A percentile compares a stretch with the other conserved stretches of the same genome.
These are phyloP conservation scores for Buceros bicornis DNA, from an alignment of 2,797 vertebrate genomes.

Conservation along the genomic window DNA sequence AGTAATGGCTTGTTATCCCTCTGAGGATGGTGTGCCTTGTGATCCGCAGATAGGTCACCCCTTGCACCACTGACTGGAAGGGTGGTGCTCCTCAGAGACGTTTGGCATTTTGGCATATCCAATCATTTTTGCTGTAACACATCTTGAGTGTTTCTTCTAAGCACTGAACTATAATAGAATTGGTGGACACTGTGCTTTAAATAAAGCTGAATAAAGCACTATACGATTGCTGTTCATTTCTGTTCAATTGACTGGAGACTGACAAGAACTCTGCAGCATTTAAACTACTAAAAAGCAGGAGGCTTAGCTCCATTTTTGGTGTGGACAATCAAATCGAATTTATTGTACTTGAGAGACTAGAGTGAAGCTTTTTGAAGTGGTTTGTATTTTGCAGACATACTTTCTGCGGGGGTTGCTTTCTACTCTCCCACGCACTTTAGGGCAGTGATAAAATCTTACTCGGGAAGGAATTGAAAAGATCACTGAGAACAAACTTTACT, in stretches of 20 bases:
- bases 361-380: neutral
- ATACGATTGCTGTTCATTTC: neutral
- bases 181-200: conserved; percentile 1
- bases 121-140: neutral
- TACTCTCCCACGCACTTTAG: neutral
- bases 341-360: neutral
- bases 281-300: neutral
- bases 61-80: neutral
- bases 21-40: neutral
- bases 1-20: neutral
- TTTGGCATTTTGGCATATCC: neutral
- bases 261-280: conserved; percentile 1
- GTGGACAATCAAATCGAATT: conserved; percentile 30
- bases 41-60: neutral
- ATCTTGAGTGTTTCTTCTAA: neutral
- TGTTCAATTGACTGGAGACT: neutral
- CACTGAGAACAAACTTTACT: neutral
- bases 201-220: neutral
- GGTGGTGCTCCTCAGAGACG: neutral
- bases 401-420: neutral
- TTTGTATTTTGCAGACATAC: neutral
- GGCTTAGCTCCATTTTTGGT: neutral
- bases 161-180: neutral
- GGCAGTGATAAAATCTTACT: neutral
- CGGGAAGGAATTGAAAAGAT: neutral